Evolutionary conservation across 1,140 invertebrate species (phyloP), one percentile per base, ranked within the genome.

Genomic region (Eciton burchellii): DNA sequence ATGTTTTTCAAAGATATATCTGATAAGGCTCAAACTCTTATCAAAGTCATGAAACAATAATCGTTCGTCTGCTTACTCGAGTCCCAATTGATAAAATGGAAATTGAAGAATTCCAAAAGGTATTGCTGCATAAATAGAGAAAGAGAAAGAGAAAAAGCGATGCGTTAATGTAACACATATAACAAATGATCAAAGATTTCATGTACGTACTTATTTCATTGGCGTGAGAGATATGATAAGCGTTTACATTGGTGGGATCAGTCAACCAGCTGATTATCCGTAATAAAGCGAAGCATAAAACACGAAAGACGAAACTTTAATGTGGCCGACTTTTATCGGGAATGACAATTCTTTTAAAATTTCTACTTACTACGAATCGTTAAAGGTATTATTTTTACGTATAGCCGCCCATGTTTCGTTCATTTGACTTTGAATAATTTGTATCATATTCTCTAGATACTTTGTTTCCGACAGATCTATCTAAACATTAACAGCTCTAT

Each of bases 61-160:
- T 73, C 72, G 41, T 70, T 70, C 2, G 14, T 82, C 26, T 82
- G 84, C 93, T 94, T 90, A 94, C 93, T 93, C 92, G 43, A 94
- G 87, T 19, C 93, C 92, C 83, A 92, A 82, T 63, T 90, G 88
- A 72, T 93, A 97, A 91, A 97, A 96, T 16, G 96, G 96, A 92
- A 96, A 96, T 90, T 96, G 96, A 65, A 97, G 92, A 89, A 97
- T 97, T 79, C 96, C 96, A 90, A 96, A 94, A 68, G 97, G 96
- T 66, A 97, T 94, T 87, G 96, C 97, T 97, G 95, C 92, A 94
- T 95, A 92, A 84, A 88, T 90, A 88, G 54, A 52, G 24, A n/a
- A n/a, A n/a, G 24, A 77, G 35, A 35, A 6, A 35, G 35, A 86
- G 84, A 88, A 73, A 66, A 26, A 3, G 49, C 2, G 8, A 21